A percentile compares a stretch with the other conserved stretches of the same genome.
Conservation (phyloP, 2,113 vertebrate species). For the Empidonax alnorum region DNA sequence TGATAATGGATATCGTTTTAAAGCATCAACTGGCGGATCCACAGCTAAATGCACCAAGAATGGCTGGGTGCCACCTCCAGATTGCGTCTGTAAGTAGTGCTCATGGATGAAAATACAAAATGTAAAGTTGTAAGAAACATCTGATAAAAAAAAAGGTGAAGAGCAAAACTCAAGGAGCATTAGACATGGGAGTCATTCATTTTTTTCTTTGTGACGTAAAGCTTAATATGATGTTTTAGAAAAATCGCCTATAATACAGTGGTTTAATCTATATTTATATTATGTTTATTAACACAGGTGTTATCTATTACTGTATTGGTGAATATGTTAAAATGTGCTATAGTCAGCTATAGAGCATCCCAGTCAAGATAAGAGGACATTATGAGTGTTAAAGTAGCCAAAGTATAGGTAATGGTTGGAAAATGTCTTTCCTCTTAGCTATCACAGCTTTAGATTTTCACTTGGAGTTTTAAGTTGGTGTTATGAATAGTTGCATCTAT, state of each 20-base stretch:
- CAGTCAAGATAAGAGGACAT: not conserved
- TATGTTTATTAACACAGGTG: not conserved
- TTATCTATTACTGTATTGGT: not conserved
- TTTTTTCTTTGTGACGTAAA: not conserved
- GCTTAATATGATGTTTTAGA: not conserved
- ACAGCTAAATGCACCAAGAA: constrained; percentile 22
- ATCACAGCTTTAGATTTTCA: not conserved
- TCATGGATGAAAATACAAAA: not conserved
- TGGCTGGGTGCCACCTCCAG: constrained; percentile 66
- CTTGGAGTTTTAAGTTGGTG: not conserved
- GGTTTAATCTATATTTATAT: not conserved
- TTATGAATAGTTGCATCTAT: not conserved
- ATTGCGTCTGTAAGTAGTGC: constrained; percentile 66
- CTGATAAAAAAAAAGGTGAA: not conserved
- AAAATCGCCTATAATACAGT: not conserved
- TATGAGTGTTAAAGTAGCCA: not conserved
- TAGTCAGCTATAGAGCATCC: not conserved
- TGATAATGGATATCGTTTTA: not conserved
- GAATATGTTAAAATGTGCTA: not conserved
- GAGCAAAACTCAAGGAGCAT: not conserved
- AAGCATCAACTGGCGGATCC: accelerated
- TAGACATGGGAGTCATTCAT: not conserved
- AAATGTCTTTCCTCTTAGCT: not conserved
- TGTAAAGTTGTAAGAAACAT: not conserved
- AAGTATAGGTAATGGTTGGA: not conserved